Conservation (phyloP, 2,113 vertebrate genomes). For the Gadus macrocephalus region DNA sequence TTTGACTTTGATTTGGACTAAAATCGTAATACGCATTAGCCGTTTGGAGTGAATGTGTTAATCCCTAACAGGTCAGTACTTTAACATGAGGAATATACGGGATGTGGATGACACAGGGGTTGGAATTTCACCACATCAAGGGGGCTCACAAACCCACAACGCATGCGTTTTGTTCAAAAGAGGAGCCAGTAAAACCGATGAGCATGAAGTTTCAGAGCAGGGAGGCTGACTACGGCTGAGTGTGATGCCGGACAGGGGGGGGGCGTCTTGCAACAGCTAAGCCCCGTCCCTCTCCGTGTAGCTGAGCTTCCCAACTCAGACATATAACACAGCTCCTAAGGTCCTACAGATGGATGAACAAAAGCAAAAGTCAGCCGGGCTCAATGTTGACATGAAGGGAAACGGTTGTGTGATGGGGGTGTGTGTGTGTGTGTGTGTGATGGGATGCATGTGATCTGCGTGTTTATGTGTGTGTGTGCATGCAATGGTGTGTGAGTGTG, state of each 20-base stretch:
- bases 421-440: background rate
- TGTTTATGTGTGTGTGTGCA: no score
- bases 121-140: no score
- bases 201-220: background rate
- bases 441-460: no score
- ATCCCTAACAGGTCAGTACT: no score
- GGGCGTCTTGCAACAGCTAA: conserved; percentile 15
- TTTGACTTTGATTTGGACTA: no score
- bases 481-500: no score
- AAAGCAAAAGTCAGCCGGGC: background rate
- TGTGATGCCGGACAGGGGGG: conserved; percentile 31
- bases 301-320: conserved; percentile 18
- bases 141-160: background rate
- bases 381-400: no score
- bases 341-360: conserved; percentile 35
- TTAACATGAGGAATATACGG: no score
- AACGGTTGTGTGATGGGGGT: no score
- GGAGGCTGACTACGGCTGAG: conserved; percentile 10
- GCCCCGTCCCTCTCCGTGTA: conserved; percentile 25
- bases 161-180: background rate
- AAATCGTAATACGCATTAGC: no score
- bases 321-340: conserved; percentile 47
- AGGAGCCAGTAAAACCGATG: background rate
- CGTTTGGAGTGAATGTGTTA: no score
- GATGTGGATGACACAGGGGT: no score